Percentiles rank a stretch among this genome's conserved stretches.
Conservation (phyloP, 2,113 vertebrate species). For the Calypte anna region DNA sequence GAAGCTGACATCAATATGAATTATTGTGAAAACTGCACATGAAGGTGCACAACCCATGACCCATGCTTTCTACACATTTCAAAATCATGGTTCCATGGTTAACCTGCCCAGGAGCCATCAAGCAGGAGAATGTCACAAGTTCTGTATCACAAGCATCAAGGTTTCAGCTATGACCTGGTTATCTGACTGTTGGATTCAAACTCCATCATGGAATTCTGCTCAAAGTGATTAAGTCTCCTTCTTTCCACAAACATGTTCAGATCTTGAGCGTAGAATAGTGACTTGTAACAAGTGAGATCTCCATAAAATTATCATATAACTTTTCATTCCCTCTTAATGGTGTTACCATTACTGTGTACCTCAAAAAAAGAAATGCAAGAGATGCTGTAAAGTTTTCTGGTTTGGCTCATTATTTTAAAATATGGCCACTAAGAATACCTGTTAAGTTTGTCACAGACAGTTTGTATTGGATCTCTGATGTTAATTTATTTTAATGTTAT, state of each 20-base stretch:
- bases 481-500: neutral
- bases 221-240: neutral
- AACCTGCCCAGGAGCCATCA: neutral
- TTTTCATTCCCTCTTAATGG: neutral
- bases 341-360: neutral
- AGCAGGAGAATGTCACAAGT: neutral
- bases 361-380: neutral
- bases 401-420: neutral
- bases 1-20: neutral
- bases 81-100: neutral
- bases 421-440: neutral
- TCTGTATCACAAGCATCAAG: neutral
- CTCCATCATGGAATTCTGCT: neutral
- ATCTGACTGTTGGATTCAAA: neutral
- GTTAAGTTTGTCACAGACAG: neutral
- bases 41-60: neutral
- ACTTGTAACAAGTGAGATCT: neutral
- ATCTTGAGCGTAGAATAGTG: neutral
- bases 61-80: neutral
- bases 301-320: neutral
- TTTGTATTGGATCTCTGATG: neutral
- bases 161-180: neutral
- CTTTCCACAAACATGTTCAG: neutral
- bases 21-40: neutral
- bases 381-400: neutral